phyloP scores from a whole-genome alignment of 2,113 vertebrate species.

The Pseudolaguvia tuberculata region DNA sequence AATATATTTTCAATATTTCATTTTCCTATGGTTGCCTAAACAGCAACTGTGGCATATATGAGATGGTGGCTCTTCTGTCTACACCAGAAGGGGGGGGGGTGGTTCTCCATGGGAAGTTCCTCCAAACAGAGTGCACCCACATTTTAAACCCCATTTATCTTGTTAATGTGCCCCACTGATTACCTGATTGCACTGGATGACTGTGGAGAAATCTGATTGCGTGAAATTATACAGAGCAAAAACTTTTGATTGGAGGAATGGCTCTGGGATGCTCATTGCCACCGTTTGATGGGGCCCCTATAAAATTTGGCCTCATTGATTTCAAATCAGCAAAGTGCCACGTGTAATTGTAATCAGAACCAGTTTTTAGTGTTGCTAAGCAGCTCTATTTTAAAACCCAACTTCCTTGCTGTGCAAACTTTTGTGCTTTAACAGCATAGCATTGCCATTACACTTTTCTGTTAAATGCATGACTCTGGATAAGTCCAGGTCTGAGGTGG shows the following conservation, averaged over 20 bases:
- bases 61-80: slow-evolving; percentile 16
- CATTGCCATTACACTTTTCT: slow-evolving; percentile 24
- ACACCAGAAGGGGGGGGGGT: slow-evolving; percentile 61
- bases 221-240: slow-evolving; percentile 78
- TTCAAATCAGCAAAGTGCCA: slow-evolving; percentile 75
- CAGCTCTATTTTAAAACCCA: slow-evolving; percentile 54
- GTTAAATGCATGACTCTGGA: slow-evolving; percentile 49
- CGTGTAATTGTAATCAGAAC: slow-evolving; percentile 78
- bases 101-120: slow-evolving; percentile 74
- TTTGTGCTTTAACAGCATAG: slow-evolving; percentile 61
- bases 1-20: slow-evolving; percentile 27
- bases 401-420: slow-evolving; percentile 65
- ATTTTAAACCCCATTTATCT: slow-evolving; percentile 77
- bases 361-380: slow-evolving; percentile 44
- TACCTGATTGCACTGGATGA: slow-evolving; percentile 81
- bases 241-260: slow-evolving; percentile 77
- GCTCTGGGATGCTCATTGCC: slow-evolving; percentile 67
- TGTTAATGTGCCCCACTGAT: slow-evolving; percentile 78
- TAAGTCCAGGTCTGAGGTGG: slow-evolving; percentile 18
- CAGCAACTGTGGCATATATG: slow-evolving; percentile 28
- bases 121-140: slow-evolving; percentile 75
- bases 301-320: slow-evolving; percentile 76
- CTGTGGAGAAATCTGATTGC: slow-evolving; percentile 82
- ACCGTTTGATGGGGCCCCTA: slow-evolving; percentile 67
- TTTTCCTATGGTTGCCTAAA: slow-evolving; percentile 22